Conservation (phyloP, 1,140 invertebrate species). For the Drosophila bifasciata region DNA sequence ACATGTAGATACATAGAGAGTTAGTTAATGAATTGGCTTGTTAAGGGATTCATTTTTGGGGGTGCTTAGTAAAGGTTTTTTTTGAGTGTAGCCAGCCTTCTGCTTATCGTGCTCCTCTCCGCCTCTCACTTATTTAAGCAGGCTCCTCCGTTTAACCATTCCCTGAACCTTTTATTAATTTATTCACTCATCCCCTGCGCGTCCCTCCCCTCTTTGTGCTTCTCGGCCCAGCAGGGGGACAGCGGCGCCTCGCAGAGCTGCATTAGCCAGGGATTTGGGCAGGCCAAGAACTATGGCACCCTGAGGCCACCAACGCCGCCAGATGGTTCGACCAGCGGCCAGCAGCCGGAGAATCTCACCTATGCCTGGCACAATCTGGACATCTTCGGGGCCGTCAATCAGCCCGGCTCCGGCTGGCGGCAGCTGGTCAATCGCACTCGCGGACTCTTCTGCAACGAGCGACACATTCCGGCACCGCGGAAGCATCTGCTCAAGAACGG, state of each 20-base stretch:
- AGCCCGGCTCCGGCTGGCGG: conserved; percentile 70
- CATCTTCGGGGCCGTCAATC: conserved; percentile 85
- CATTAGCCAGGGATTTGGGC: conserved; percentile 61
- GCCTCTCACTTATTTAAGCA: no score
- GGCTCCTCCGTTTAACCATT: not conserved
- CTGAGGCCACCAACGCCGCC: conserved; percentile 39
- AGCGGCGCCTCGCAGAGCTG: conserved; percentile 56
- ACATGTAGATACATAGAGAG: no score
- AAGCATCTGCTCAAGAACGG: conserved; percentile 89
- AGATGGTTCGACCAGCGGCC: conserved; percentile 17
- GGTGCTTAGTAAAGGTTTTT: no score
- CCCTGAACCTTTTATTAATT: not conserved
- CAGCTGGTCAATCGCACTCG: conserved; percentile 84
- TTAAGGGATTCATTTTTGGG: no score
- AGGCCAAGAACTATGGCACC: conserved; percentile 76
- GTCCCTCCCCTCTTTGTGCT: no score
- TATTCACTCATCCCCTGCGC: not conserved
- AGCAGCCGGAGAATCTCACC: conserved; percentile 85
- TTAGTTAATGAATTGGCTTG: no score
- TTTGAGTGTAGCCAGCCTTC: no score
- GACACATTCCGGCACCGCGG: conserved; percentile 84
- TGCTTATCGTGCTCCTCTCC: no score
- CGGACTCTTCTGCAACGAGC: conserved; percentile 81
- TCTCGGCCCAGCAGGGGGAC: not conserved
- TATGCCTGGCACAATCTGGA: conserved; percentile 90